phyloP scores from a whole-genome alignment of 2,113 vertebrate species.

The Corvus cornix region DNA sequence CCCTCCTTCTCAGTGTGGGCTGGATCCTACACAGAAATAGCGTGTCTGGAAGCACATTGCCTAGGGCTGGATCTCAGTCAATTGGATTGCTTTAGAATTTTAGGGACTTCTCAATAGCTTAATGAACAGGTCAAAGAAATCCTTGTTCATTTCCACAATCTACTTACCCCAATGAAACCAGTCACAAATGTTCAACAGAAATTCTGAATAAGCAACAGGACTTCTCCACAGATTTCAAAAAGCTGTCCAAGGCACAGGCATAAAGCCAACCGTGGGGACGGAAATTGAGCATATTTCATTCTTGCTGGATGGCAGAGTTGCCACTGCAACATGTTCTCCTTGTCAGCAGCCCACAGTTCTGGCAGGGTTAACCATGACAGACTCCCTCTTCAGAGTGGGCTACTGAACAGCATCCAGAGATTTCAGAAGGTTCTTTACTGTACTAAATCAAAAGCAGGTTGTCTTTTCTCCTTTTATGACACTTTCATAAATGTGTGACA shows the following conservation, averaged over 20 bases:
- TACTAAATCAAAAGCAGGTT: background rate
- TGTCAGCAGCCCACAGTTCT: constrained; percentile 40
- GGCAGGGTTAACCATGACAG: constrained; percentile 26
- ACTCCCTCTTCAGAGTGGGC: constrained; percentile 15
- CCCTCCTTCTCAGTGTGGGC: background rate
- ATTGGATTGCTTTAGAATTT: background rate
- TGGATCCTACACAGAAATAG: background rate
- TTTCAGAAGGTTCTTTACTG: background rate
- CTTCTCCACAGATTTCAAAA: background rate
- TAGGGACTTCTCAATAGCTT: background rate
- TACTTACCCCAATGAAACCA: background rate
- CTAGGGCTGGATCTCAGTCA: background rate
- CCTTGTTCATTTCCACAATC: background rate
- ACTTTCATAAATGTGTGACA: background rate
- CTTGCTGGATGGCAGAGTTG: constrained; percentile 33
- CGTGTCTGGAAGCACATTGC: background rate
- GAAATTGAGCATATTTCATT: constrained; percentile 20
- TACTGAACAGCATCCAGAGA: background rate
- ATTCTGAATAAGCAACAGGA: constrained; percentile 16
- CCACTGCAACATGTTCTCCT: constrained; percentile 40
- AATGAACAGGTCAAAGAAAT: background rate
- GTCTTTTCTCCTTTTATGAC: background rate
- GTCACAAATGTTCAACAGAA: background rate
- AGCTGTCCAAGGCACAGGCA: constrained; percentile 15
- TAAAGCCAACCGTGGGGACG: background rate